A percentile compares a stretch with the other conserved stretches of the same genome.
These are phyloP conservation scores for Lutra lutra DNA, from an alignment of 2,797 vertebrate genomes.

Conservation along the genomic window DNA sequence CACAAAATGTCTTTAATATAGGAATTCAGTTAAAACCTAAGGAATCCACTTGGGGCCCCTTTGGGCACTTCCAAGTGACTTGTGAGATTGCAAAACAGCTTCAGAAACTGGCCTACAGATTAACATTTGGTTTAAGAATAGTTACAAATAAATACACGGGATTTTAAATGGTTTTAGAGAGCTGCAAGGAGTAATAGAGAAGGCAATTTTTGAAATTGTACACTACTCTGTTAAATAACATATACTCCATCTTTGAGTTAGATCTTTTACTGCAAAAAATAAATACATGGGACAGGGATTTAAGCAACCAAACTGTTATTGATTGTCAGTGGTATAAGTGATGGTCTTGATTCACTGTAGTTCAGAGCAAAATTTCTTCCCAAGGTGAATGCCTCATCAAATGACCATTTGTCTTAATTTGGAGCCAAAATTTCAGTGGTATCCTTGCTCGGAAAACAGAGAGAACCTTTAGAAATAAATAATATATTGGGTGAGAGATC, in stretches of 20 bases:
- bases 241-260: constrained; percentile 18
- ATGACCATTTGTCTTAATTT: constrained; percentile 60
- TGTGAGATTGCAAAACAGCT: not conserved
- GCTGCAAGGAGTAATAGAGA: not conserved
- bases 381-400: constrained; percentile 44
- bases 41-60: not conserved
- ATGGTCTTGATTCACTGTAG: constrained; percentile 22
- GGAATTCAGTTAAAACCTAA: constrained; percentile 31
- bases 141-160: not conserved
- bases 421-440: not conserved
- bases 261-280: not conserved
- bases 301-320: constrained; percentile 47
- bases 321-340: constrained; percentile 14
- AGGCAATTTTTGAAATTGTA: constrained; percentile 48
- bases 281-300: not conserved
- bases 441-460: constrained; percentile 20
- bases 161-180: constrained; percentile 57
- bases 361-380: constrained; percentile 30
- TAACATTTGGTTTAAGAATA: constrained; percentile 33
- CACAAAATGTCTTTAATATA: not conserved
- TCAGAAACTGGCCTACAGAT: constrained; percentile 33
- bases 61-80: not conserved
- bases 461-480: constrained; percentile 44
- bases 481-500: not conserved
- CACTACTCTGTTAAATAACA: constrained; percentile 48